Evolutionary conservation across 2,113 vertebrate genomes (phyloP).

Genomic region (Leucosticte australis): DNA sequence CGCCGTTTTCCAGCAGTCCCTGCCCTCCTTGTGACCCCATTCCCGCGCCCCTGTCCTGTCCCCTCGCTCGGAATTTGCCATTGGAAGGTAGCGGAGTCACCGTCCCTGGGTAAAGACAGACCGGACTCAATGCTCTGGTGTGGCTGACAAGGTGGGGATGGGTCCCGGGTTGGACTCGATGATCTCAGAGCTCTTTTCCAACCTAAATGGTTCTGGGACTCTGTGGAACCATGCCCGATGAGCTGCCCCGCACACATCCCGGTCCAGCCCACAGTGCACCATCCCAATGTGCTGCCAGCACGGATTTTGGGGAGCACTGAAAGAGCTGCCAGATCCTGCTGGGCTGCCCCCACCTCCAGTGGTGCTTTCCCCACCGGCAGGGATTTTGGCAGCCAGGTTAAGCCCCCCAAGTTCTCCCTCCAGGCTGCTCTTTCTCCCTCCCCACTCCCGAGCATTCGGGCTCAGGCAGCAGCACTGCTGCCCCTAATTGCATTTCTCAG

Average conservation of each 20-base stretch:
- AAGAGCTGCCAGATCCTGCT: neutral
- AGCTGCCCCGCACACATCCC: rapidly evolving
- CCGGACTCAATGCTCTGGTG: rapidly evolving
- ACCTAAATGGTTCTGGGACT: neutral
- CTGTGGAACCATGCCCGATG: neutral
- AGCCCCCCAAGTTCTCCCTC: neutral
- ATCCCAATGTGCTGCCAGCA: rapidly evolving
- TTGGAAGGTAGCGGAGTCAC: neutral
- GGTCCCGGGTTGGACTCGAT: neutral
- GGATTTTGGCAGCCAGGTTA: neutral
- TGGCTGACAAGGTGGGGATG: neutral
- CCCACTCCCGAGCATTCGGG: rapidly evolving
- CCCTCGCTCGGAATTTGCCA: neutral
- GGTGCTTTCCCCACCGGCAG: neutral
- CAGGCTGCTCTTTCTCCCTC: neutral
- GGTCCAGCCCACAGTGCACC: rapidly evolving
- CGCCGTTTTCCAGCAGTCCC: no score
- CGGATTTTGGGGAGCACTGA: neutral
- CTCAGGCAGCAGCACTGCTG: neutral
- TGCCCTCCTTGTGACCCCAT: neutral
- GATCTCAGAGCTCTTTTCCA: neutral
- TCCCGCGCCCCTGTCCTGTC: rapidly evolving
- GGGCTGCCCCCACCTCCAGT: neutral
- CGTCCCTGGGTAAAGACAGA: no score
- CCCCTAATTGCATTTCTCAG: neutral